Base-by-base conservation (phyloP, 1,140 invertebrate species). In the Meloidogyne floridensis region DNA sequence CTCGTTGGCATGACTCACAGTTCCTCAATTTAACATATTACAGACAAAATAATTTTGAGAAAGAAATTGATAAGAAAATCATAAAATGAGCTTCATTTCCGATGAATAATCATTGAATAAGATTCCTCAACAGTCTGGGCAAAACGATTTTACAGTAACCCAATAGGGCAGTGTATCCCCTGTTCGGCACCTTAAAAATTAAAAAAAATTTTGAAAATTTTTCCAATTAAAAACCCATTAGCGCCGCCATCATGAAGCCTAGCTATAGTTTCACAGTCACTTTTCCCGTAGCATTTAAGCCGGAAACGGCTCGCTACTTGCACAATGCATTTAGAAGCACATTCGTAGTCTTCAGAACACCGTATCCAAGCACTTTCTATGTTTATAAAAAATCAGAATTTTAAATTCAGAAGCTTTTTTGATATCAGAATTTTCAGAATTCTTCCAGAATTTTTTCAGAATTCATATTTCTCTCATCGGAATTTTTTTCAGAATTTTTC, bases 161-260 rank as follows among this genome's bases (percentile, higher is more conserved):
- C 90, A 90, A 84, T 91, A 91, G 47, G 75, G 73, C 13, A 90
- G 20, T 5, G 90, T 91, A 18, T 75, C 78, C 0, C 88, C 81
- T 56, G 83, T 82, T 56, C 87, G 78, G 75, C 91, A 91, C 53
- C 77, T 79, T 20, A 15, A 32, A 18, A 54, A 7, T 15, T 4
- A 51, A 56, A 56, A 56, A 65, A 7, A 13, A n/a, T 59, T 59
- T 7, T n/a, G 13, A 5, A 59, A 15, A n/a, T 65, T n/a, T 13
- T 65, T 65, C 2, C 15, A 6, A n/a, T 6, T n/a, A n/a, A 65
- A 65, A 65, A 65, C n/a, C 91, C 91, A 20, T 84, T 86, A 9
- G 91, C 91, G 47, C 91, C 91, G 9, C 91, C 91, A 75, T 91
- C 91, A 81, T 91, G 91, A 74, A 91, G 90, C 78, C 90, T 75